A percentile compares a stretch with the other conserved stretches of the same genome.
Evolutionary conservation across 2,888 invertebrate genomes (phyloP).

Genomic region (Tridacna crocea): DNA sequence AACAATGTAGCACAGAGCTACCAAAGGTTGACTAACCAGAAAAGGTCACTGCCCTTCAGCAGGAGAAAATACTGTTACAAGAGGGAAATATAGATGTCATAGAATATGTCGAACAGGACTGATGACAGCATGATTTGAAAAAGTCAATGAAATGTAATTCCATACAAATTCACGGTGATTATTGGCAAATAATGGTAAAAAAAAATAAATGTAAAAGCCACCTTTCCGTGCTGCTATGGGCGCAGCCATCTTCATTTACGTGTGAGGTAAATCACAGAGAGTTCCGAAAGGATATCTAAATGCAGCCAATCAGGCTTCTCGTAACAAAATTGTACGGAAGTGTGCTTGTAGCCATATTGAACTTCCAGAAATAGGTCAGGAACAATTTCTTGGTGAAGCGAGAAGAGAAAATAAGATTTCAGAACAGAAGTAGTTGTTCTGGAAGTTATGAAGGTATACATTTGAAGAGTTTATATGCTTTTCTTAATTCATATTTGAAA

Average conservation of each 20-base stretch:
- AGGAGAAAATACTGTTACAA: no score
- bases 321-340: constrained; percentile 14
- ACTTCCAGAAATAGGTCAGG: constrained; percentile 25
- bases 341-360: constrained; percentile 28
- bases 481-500: no score
- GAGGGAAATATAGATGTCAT: no score
- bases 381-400: not conserved
- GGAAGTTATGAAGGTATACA: constrained; percentile 24
- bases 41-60: no score
- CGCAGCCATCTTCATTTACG: constrained; percentile 8
- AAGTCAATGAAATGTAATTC: no score
- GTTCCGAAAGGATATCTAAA: not conserved
- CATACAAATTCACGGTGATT: no score
- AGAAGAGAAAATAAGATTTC: not conserved
- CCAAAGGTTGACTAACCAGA: no score
- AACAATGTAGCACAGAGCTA: no score
- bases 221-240: not conserved
- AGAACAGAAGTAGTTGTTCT: constrained; percentile 18
- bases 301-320: constrained; percentile 6
- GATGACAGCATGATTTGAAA: no score
- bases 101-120: no score
- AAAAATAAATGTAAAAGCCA: not conserved
- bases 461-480: not conserved
- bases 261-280: not conserved
- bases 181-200: no score